Base-by-base conservation (phyloP, 2,113 vertebrate genomes). In the Atlantisia rogersi region DNA sequence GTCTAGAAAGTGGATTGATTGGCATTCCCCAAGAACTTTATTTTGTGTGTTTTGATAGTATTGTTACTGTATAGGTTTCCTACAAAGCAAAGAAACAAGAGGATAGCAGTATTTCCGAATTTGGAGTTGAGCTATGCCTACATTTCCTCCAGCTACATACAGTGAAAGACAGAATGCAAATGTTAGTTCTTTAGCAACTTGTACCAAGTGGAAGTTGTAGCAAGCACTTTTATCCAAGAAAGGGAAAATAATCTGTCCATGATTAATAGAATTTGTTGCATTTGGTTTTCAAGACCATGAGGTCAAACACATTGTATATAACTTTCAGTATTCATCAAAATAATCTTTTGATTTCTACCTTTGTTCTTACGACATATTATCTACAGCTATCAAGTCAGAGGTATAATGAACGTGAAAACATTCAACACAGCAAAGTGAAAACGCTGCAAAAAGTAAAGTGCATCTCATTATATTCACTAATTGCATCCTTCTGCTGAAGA, bases 291-390 rank as follows among this genome's bases (percentile, higher is more conserved):
- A 48, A 42, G 15, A 48, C 93, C 59, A 80, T 73, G 70, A 83
- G 48, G 92, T 92, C 83, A 44, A 95, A 96, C 92, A 58, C 28
- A 37, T 91, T 89, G 64, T n/a, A 64, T 70, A n/a, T 12, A 5
- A 29, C 94, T 92, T 92, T 74, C 15, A 74, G 35, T 84, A 88
- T 94, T 97, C 96, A 74, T 96, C 68, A 96, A 95, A 95, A 92
- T 55, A 96, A 96, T 52, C 39, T 97, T 97, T 97, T 80, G 9
- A 48, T 91, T 91, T 88, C 40, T 46, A 79, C 6, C 31, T 91
- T 94, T 37, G 20, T 26, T 88, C 56, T 82, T 89, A 50, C 77
- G 84, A 82, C 78, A 83, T 93, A 83, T 84, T 73, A 83, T 84
- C 75, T 56, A 87, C 82, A 60, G 53, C 56, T 93, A 83, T 87